phyloP scores from a whole-genome alignment of 2,113 vertebrate species.

The Gymnobelideus leadbeateri region DNA sequence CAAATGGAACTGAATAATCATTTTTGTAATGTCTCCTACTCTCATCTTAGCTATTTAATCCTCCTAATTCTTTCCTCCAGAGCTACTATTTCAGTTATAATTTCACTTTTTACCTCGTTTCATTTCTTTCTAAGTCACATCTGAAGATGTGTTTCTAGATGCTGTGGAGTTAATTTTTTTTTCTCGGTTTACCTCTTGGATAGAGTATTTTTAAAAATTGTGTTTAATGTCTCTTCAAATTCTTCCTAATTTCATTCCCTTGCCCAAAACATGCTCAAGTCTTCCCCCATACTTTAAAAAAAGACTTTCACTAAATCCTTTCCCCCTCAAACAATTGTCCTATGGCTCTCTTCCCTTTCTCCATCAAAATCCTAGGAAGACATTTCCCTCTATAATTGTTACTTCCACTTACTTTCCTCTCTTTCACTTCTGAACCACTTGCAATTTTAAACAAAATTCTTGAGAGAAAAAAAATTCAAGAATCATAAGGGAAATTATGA shows the following conservation, averaged over 20 bases:
- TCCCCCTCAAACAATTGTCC: too few relatives aligned
- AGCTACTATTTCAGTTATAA: neutral
- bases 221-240: neutral
- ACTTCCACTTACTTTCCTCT: neutral
- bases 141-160: neutral
- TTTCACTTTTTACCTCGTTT: neutral
- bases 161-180: neutral
- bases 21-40: neutral
- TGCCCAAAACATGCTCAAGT: neutral
- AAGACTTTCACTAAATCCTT: neutral
- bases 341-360: neutral
- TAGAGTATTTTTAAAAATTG: neutral
- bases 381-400: neutral
- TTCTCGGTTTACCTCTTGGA: neutral
- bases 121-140: neutral
- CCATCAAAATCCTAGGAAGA: neutral
- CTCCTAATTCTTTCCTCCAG: neutral
- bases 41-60: neutral
- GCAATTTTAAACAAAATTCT: neutral
- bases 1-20: neutral
- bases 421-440: neutral
- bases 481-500: neutral
- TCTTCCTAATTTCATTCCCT: neutral
- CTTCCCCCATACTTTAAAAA: neutral
- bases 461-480: neutral